Evolutionary conservation across 2,113 vertebrate genomes (phyloP), one percentile per base, ranked within the genome.

Genomic region (Periophthalmodon schlosseri): DNA sequence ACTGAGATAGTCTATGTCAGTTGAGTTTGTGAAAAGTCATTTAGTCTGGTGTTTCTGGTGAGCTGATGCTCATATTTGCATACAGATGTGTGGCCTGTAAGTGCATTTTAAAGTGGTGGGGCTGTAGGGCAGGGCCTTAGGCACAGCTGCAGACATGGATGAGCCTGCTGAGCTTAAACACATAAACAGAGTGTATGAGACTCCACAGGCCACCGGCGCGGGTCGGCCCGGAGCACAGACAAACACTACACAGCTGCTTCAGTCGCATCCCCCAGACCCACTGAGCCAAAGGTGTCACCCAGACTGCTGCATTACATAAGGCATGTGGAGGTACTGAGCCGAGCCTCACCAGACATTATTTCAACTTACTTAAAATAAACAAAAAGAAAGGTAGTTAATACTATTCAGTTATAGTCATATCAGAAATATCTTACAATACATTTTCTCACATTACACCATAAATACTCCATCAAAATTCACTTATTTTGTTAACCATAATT

Each of bases 231-330:
- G 78, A 92, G 87, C 85, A 90, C 86, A 91, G 69, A 86, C 69
- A 94, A 94, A 93, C 91, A 92, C 50, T 57, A 79, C 80, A 87
- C 93, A 94, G 94, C 92, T 94, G 94, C 91, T 74, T 91, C 84
- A 50, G 84, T 81, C 84, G 85, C 78, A 74, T 77, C 21, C 73
- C 54, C 39, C 39, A 44, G 39, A 44, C 39, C 39, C 39, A 10
- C 39, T 44, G 8, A 44, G 39, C 39, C 39, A 44, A 44, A 44
- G 39, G 39, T 80, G 39, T 44, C 83, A 84, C 75, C 83, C 73
- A 39, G 34, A 61, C 58, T 85, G 54, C 46, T 20, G 36, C 49
- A 72, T 90, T 87, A 84, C 70, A 54, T 88, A 87, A 91, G 67
- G 14, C 63, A 70, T 56, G 74, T 54, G 50, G 68, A 68, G 75